Evolutionary conservation across 2,888 invertebrate species (phyloP), one percentile per base, ranked within the genome.

Genomic region (Drosophila neoperkinsi): DNA sequence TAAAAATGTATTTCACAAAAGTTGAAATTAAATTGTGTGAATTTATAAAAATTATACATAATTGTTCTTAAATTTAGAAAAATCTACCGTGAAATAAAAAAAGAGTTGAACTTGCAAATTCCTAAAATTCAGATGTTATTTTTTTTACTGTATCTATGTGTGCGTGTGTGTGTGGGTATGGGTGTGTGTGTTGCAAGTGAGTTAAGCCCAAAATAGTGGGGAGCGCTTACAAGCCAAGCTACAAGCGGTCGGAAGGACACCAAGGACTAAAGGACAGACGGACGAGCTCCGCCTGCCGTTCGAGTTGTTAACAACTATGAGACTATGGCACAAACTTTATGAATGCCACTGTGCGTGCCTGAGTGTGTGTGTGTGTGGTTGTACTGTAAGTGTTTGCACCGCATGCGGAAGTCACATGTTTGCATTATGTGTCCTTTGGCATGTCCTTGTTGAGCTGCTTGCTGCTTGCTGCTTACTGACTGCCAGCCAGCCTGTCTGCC

Each of bases 341-440:
- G 90, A 87, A 89, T 84, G 91, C 68, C 67, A 52, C 11, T 18
- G 11, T 50, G 50, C 50, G 50, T 51, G 16, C 69, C 60, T 53
- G 53, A 38, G 49, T 38, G 68, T 30, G n/a, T 49, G 41, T 59
- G 60, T 58, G 59, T 59, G 58, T 58, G 73, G 63, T 77, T 71
- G 79, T 73, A 69, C 67, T 69, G 82, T 68, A 88, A 91, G 86
- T 90, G 90, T 86, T 90, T 91, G 87, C 91, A 85, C 87, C 89
- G 88, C 91, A 91, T 87, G 91, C 91, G 87, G 87, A 87, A 87
- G 87, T 87, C 90, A 88, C 90, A 87, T 87, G 87, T 87, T 91
- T 87, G 91, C 87, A 87, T 87, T 90, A 91, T 90, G 85, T 90
- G 90, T 90, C 91, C 85, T 89, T 86, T 90, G 88, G 88, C 90